Evolutionary conservation across 2,888 invertebrate species (phyloP).

Genomic region (Napeogenes inachia): DNA sequence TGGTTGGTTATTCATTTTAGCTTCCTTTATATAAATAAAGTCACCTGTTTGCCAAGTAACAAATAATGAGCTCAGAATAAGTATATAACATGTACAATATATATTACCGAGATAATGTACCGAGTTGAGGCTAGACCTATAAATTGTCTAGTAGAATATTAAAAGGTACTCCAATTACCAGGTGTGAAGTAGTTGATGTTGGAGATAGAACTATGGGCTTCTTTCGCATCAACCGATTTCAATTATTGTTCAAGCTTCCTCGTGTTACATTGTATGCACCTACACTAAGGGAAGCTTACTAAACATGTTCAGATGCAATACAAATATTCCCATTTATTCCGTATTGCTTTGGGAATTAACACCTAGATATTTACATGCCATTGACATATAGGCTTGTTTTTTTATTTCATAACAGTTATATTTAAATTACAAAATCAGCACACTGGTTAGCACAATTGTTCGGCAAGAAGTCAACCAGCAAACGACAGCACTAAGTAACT

Average conservation of each 20-base stretch:
- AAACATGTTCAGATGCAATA: background rate
- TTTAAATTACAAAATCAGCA: too few species aligned
- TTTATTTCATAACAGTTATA: too few species aligned
- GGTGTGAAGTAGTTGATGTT: background rate
- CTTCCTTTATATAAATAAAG: too few species aligned
- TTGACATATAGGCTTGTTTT: too few species aligned
- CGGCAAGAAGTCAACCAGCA: background rate
- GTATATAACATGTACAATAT: too few species aligned
- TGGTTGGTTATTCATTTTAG: too few species aligned
- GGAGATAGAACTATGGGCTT: constrained; percentile 2
- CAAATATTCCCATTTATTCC: background rate
- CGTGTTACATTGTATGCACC: constrained; percentile 1
- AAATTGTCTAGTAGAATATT: background rate
- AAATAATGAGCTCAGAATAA: too few species aligned
- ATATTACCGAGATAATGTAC: too few species aligned
- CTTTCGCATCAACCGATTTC: constrained; percentile 10
- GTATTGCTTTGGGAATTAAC: too few species aligned
- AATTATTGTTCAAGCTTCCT: constrained; percentile 9
- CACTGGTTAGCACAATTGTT: too few species aligned
- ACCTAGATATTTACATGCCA: too few species aligned
- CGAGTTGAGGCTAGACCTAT: background rate
- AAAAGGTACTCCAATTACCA: background rate
- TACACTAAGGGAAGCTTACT: background rate
- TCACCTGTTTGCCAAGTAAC: too few species aligned
- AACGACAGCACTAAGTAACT: background rate